These are phyloP conservation scores for Amphipoea lucens DNA, from an alignment of 2,888 invertebrate species.

Conservation along the genomic window DNA sequence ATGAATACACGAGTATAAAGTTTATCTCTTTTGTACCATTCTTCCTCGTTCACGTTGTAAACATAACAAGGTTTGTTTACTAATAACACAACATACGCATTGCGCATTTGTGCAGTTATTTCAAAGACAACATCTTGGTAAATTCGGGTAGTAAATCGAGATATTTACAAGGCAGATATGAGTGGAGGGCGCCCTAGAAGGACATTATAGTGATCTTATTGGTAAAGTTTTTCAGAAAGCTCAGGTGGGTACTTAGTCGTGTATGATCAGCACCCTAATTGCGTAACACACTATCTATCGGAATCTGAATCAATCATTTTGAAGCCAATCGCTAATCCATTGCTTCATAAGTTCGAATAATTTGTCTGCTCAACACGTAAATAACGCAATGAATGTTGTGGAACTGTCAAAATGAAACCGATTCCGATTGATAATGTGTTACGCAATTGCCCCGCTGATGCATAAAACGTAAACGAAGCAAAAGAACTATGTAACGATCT, in stretches of 20 bases:
- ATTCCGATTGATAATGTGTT: too few relatives aligned
- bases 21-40: conserved; percentile 25
- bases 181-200: too few relatives aligned
- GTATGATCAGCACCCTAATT: background rate
- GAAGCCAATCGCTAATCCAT: too few relatives aligned
- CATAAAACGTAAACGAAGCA: background rate
- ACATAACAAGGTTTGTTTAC: conserved; percentile 36
- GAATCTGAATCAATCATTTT: too few relatives aligned
- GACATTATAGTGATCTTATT: background rate
- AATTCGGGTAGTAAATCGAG: background rate
- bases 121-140: conserved; percentile 9
- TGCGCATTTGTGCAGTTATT: conserved; percentile 4
- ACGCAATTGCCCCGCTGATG: background rate
- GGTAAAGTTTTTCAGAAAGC: background rate
- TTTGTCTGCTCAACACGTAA: too few relatives aligned
- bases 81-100: conserved; percentile 32
- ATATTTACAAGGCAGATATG: background rate
- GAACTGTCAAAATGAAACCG: too few relatives aligned
- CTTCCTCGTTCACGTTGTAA: conserved; percentile 33
- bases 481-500: background rate
- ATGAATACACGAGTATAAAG: conserved; percentile 15
- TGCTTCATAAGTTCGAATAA: too few relatives aligned
- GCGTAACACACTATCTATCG: too few relatives aligned
- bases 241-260: background rate
- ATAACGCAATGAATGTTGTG: too few relatives aligned